phyloP scores from a whole-genome alignment of 2,888 invertebrate species.

The Meta bourneti region DNA sequence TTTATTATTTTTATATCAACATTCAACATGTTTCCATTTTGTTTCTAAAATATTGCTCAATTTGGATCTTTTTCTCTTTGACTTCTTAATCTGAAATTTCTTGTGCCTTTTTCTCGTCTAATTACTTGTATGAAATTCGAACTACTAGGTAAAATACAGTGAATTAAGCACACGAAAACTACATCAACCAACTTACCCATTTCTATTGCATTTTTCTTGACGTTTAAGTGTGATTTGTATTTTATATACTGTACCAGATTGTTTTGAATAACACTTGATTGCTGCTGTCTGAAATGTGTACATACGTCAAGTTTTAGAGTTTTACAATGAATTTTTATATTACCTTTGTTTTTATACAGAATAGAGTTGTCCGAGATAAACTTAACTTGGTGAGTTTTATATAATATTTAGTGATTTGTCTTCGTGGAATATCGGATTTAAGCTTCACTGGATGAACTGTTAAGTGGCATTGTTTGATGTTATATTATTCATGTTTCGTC shows the following conservation, averaged over 20 bases:
- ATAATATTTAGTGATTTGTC: constrained; percentile 27
- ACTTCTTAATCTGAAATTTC: constrained; percentile 28
- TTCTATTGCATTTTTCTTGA: constrained; percentile 12
- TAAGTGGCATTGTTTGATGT: constrained; percentile 50
- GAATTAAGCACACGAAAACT: background rate
- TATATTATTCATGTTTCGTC: constrained; percentile 19
- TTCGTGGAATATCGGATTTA: background rate
- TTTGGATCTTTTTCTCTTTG: constrained; percentile 11
- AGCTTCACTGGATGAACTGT: constrained; percentile 4
- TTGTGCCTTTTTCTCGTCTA: constrained; percentile 52
- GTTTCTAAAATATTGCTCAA: constrained; percentile 37
- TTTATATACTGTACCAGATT: constrained; percentile 33
- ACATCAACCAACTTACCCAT: constrained; percentile 9
- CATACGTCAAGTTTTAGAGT: constrained; percentile 51
- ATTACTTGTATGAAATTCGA: constrained; percentile 6
- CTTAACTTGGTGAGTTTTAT: constrained; percentile 15
- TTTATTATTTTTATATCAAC: background rate
- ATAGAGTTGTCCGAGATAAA: background rate
- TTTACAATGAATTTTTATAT: constrained; percentile 50
- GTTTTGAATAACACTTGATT: constrained; percentile 36
- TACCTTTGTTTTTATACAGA: constrained; percentile 34
- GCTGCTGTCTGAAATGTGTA: constrained; percentile 10
- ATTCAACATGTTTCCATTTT: background rate
- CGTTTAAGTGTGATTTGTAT: constrained; percentile 22
- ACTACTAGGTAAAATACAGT: constrained; percentile 46